Conservation (phyloP, 30 jellyfish, hydroid and myxozoan species). For the Rhopilema esculentum region DNA sequence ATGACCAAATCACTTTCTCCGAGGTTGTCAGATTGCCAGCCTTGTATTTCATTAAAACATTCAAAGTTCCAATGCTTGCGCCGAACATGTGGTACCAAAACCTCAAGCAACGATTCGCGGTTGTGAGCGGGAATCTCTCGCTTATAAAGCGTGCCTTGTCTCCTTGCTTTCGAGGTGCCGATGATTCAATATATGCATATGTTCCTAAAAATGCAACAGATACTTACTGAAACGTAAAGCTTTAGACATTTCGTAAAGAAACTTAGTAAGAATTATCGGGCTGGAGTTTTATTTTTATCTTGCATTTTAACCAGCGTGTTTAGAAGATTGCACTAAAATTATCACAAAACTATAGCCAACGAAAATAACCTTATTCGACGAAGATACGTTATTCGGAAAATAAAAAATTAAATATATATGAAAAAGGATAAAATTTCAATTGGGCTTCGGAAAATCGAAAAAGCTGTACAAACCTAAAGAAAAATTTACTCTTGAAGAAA, state of each 20-base stretch:
- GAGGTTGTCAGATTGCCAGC: constrained; percentile 77
- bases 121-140: constrained; percentile 60
- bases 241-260: background rate
- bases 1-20: constrained; percentile 88
- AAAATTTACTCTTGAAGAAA: no score
- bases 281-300: background rate
- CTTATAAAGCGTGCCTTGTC: constrained; percentile 87
- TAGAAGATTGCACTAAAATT: no score
- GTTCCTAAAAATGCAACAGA: constrained; percentile 39
- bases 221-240: background rate
- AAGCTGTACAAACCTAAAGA: no score
- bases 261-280: background rate
- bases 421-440: no score
- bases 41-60: constrained; percentile 74
- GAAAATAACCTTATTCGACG: no score
- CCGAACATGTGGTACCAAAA: constrained; percentile 98
- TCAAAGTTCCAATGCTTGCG: constrained; percentile 78
- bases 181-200: constrained; percentile 83
- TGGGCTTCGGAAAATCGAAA: no score
- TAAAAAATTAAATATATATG: no score
- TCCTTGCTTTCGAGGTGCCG: constrained; percentile 82
- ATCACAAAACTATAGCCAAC: no score
- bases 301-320: no score
- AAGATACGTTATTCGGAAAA: no score
- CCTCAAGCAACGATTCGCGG: constrained; percentile 68